A percentile compares a stretch with the other conserved stretches of the same genome.
Evolutionary conservation across 2,797 vertebrate species (phyloP).

Genomic region (Octomys mimax): DNA sequence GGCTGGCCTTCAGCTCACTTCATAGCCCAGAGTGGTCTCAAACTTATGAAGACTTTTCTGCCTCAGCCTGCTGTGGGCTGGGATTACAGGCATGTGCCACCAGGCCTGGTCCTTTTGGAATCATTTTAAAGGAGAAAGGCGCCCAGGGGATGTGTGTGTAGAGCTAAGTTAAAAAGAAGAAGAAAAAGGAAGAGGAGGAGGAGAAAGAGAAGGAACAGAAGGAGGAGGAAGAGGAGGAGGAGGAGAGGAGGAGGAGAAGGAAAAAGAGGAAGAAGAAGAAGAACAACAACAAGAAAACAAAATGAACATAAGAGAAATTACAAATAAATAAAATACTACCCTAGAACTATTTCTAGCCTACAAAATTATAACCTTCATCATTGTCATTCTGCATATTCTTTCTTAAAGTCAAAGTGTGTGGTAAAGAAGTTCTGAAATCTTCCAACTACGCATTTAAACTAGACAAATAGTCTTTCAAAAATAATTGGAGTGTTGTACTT

Average conservation of each 20-base stretch:
- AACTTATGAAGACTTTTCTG: too few relatives aligned
- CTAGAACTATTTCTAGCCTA: not conserved
- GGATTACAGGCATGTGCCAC: too few relatives aligned
- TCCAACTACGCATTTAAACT: constrained; percentile 19
- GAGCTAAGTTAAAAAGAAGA: not conserved
- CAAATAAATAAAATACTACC: not conserved
- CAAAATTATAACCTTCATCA: not conserved
- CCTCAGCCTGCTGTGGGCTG: too few relatives aligned
- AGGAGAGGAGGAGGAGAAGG: too few relatives aligned
- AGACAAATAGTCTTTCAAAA: not conserved
- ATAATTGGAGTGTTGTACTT: not conserved
- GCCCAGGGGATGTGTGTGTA: not conserved
- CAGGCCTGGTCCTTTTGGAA: not conserved
- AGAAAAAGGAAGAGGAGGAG: too few relatives aligned
- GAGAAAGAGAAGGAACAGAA: too few relatives aligned
- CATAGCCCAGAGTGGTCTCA: too few relatives aligned
- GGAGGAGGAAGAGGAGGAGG: too few relatives aligned
- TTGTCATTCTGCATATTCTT: not conserved
- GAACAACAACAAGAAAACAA: too few relatives aligned
- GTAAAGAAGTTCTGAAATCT: not conserved
- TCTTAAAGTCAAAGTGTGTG: not conserved
- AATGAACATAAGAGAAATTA: too few relatives aligned
- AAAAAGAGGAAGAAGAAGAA: too few relatives aligned
- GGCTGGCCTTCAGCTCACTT: too few relatives aligned
- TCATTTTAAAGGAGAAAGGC: constrained; percentile 19